Conservation (phyloP, 2,113 vertebrate species). For the Collichthys lucidus region DNA sequence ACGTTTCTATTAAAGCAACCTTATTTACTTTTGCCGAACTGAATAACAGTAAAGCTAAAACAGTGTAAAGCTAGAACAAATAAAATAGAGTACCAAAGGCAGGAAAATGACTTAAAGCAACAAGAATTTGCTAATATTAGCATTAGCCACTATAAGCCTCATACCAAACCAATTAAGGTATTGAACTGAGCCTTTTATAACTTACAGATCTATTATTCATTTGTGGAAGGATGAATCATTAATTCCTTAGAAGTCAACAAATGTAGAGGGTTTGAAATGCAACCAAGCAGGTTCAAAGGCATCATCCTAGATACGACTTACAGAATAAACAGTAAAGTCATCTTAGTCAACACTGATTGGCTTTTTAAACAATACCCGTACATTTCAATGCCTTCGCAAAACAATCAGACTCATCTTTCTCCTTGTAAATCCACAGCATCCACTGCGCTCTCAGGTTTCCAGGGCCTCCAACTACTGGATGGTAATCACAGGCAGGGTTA, state of each 20-base stretch:
- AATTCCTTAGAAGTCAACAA: too few relatives aligned
- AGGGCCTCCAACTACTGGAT: conserved; percentile 62
- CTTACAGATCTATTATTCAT: too few relatives aligned
- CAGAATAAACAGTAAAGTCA: too few relatives aligned
- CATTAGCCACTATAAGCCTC: neutral
- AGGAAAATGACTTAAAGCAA: neutral
- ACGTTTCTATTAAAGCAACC: too few relatives aligned
- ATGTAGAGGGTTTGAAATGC: neutral
- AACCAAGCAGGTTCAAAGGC: neutral
- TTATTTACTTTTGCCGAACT: too few relatives aligned
- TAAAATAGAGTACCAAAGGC: neutral
- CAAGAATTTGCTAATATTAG: neutral
- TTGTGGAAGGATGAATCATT: too few relatives aligned
- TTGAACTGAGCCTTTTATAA: too few relatives aligned
- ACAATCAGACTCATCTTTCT: conserved; percentile 13
- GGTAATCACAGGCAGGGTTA: conserved; percentile 60
- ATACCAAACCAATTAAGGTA: too few relatives aligned
- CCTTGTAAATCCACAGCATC: conserved; percentile 11
- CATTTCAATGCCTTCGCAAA: neutral
- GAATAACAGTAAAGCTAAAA: too few relatives aligned
- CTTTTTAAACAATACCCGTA: neutral
- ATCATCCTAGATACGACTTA: neutral
- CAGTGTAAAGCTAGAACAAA: too few relatives aligned
- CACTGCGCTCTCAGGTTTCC: conserved; percentile 40
- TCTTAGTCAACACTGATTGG: conserved; percentile 14